Evolutionary conservation across 2,797 vertebrate genomes (phyloP).

Genomic region (Novumbra hubbsi): DNA sequence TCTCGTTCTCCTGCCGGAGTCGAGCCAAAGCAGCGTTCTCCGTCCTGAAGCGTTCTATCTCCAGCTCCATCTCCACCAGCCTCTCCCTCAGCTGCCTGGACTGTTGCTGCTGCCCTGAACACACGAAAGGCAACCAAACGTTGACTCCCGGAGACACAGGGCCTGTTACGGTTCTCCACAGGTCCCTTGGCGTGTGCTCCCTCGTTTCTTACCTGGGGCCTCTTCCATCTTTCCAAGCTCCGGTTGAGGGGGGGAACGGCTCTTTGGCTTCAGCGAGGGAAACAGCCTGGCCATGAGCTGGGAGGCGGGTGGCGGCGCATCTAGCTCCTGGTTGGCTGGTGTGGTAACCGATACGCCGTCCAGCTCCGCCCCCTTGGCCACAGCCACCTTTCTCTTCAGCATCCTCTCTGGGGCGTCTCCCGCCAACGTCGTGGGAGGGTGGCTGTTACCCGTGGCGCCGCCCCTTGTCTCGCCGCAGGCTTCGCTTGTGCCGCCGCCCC

Average conservation of each 20-base stretch:
- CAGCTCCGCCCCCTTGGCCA: constrained; percentile 67
- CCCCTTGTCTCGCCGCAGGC: neutral
- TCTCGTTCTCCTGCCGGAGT: constrained; percentile 84
- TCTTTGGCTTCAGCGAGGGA: constrained; percentile 83
- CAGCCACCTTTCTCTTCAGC: constrained; percentile 81
- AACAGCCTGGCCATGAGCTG: constrained; percentile 87
- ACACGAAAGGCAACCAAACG: neutral
- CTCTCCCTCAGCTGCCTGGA: constrained; percentile 84
- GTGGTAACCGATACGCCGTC: constrained; percentile 4
- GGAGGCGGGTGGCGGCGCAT: constrained; percentile 77
- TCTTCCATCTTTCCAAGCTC: constrained; percentile 44
- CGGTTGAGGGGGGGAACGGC: constrained; percentile 58
- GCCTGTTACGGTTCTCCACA: neutral
- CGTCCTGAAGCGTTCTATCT: constrained; percentile 91
- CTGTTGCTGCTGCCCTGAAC: constrained; percentile 62
- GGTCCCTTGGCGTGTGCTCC: too few species aligned
- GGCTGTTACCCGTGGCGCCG: neutral
- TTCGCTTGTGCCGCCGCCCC: too few species aligned
- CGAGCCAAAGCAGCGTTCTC: constrained; percentile 82
- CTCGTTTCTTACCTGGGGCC: constrained; percentile 55
- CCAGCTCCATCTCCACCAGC: constrained; percentile 84
- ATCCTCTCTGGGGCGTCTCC: constrained; percentile 55
- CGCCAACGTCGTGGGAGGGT: constrained; percentile 14
- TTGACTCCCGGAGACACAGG: neutral
- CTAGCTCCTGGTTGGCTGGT: constrained; percentile 39